Evolutionary conservation across 2,113 vertebrate genomes (phyloP), one percentile per base, ranked within the genome.

Genomic region (Sisor rabdophorus): DNA sequence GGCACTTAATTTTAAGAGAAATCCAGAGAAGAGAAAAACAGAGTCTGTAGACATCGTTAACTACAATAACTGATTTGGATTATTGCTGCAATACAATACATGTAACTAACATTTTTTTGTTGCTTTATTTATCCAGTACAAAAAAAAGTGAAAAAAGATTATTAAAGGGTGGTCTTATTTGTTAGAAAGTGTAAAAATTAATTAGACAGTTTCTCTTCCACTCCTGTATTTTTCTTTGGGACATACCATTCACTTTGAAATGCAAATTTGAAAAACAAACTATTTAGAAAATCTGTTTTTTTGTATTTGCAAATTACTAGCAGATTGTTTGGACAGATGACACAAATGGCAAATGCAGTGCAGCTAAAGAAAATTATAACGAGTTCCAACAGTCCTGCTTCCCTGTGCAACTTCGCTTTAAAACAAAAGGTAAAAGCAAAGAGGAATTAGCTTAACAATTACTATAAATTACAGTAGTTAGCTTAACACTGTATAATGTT

Each of bases 321-420:
- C 82, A 84, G 85, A 86, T 85, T 86, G 81, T 83, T 82, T 55
- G 61, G 89, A 85, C 67, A 86, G 83, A 87, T 78, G 80, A 88
- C 69, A 81, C 73, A 70, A 71, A 47, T 70, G 59, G 79, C 74
- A 71, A 53, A 52, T 76, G 73, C 64, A 79, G 59, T 67, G 75
- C 59, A 79, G 83, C 85, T 79, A 47, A 82, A 82, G 69, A 87
- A 84, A 77, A 87, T 83, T 75, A 85, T 71, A 80, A 81, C 75
- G 75, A 80, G 79, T 77, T 75, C 70, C 60, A 72, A 59, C 73
- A 78, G 59, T 69, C 75, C 47, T 70, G 78, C 73, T 76, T 78
- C 78, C 73, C 74, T 80, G 63, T 24, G 56, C 80, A 74, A 83
- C 72, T 78, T 85, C 30, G 80, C 79, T 75, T 78, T 47, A 75